A percentile compares a stretch with the other conserved stretches of the same genome.
Evolutionary conservation across 1,140 invertebrate species (phyloP).

Genomic region (Scaptomyza hsui): DNA sequence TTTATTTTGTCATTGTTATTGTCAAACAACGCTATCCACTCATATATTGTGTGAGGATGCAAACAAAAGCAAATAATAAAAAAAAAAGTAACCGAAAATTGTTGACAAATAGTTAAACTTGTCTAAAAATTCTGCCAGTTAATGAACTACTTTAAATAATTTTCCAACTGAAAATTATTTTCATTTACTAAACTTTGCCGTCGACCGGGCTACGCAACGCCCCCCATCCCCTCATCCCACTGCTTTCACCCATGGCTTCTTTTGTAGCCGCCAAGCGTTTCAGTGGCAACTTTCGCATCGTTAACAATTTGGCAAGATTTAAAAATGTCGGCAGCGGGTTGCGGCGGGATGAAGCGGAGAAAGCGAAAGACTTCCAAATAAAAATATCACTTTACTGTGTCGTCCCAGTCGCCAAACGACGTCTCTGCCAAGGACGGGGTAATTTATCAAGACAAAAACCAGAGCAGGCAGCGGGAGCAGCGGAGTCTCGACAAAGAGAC

Average conservation of each 20-base stretch:
- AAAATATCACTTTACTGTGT: conserved; percentile 82
- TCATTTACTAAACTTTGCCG: conserved; percentile 77
- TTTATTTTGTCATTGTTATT: not conserved
- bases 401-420: conserved; percentile 60
- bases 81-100: conserved; percentile 35
- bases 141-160: conserved; percentile 82
- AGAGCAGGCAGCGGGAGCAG: conserved; percentile 7
- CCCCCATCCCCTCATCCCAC: not conserved
- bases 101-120: conserved; percentile 48
- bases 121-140: conserved; percentile 63
- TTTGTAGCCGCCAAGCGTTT: conserved; percentile 25
- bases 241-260: too few species aligned
- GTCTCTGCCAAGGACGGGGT: conserved; percentile 76
- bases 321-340: conserved; percentile 60
- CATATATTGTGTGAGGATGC: conserved; percentile 7
- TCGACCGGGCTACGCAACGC: conserved; percentile 22
- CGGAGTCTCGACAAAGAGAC: conserved; percentile 28
- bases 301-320: conserved; percentile 82
- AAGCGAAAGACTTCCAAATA: conserved; percentile 56
- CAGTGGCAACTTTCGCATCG: conserved; percentile 77
- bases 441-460: conserved; percentile 82
- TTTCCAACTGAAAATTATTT: conserved; percentile 77
- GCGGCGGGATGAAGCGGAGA: conserved; percentile 1
- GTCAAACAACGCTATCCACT: not conserved
- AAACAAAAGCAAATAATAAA: conserved; percentile 12